Evolutionary conservation across 2,113 vertebrate genomes (phyloP).

Genomic region (Amphiprion ocellaris): DNA sequence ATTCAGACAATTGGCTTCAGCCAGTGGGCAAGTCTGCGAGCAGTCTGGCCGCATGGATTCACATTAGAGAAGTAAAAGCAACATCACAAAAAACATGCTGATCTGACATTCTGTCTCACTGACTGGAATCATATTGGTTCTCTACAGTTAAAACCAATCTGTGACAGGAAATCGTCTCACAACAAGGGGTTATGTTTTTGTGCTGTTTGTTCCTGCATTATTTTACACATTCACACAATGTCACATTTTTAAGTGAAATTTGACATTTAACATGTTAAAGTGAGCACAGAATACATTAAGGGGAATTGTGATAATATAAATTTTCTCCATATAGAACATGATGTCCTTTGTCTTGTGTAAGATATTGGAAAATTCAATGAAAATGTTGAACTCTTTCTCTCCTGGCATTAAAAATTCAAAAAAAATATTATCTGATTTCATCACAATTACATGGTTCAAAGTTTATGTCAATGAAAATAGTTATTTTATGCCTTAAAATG

Average conservation of each 20-base stretch:
- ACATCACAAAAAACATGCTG: slow-evolving; percentile 68
- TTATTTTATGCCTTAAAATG: too few species aligned
- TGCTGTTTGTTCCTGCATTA: not conserved
- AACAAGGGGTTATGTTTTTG: slow-evolving; percentile 2
- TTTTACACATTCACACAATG: not conserved
- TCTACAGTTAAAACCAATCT: slow-evolving; percentile 34
- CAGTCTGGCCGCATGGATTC: slow-evolving; percentile 71
- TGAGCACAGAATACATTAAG: not conserved
- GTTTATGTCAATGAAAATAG: too few species aligned
- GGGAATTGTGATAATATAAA: not conserved
- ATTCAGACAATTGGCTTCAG: slow-evolving; percentile 74
- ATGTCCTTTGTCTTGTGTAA: too few species aligned
- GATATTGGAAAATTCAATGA: too few species aligned
- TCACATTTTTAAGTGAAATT: not conserved
- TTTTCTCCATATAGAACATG: not conserved
- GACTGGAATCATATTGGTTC: slow-evolving; percentile 44
- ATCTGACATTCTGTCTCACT: slow-evolving; percentile 64
- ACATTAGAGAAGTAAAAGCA: slow-evolving; percentile 71
- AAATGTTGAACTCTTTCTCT: too few species aligned
- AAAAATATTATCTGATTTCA: too few species aligned
- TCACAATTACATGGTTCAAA: too few species aligned
- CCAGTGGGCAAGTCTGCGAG: slow-evolving; percentile 68
- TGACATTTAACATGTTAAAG: not conserved
- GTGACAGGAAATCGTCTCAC: slow-evolving; percentile 35
- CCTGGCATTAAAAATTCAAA: too few species aligned